Conservation (phyloP, 2,888 invertebrate genomes). For the Oligia latruncula region DNA sequence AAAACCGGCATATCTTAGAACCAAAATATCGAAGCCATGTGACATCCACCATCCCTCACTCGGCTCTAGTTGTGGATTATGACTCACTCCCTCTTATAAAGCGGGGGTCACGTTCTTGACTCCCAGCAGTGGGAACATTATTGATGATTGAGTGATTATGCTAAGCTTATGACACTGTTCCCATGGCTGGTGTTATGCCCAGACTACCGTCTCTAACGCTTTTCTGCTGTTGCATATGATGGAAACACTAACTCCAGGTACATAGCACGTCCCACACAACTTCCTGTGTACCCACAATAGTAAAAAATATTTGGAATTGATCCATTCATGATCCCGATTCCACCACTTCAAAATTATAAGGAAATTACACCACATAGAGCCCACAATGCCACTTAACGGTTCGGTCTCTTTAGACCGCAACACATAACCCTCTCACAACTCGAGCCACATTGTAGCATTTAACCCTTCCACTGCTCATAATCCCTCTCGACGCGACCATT, state of each 20-base stretch:
- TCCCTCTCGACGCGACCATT: slow-evolving; percentile 86
- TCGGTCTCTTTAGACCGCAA: slow-evolving; percentile 48
- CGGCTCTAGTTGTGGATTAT: neutral
- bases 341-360: slow-evolving; percentile 4
- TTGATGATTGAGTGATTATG: neutral
- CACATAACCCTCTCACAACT: slow-evolving; percentile 58
- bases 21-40: too few relatives aligned
- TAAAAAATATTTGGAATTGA: neutral
- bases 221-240: neutral
- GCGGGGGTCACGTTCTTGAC: neutral
- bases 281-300: neutral
- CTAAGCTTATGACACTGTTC: neutral
- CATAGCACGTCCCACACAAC: neutral
- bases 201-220: neutral
- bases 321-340: neutral
- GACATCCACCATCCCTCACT: neutral
- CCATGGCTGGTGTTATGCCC: neutral
- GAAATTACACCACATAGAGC: slow-evolving; percentile 9
- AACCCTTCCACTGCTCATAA: slow-evolving; percentile 76
- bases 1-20: neutral
- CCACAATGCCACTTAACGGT: slow-evolving; percentile 52
- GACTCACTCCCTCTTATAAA: neutral
- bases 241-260: too few relatives aligned
- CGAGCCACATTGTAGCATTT: slow-evolving; percentile 72
- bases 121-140: neutral